Conservation (phyloP, 2,113 vertebrate genomes). For the Istiophorus platypterus region DNA sequence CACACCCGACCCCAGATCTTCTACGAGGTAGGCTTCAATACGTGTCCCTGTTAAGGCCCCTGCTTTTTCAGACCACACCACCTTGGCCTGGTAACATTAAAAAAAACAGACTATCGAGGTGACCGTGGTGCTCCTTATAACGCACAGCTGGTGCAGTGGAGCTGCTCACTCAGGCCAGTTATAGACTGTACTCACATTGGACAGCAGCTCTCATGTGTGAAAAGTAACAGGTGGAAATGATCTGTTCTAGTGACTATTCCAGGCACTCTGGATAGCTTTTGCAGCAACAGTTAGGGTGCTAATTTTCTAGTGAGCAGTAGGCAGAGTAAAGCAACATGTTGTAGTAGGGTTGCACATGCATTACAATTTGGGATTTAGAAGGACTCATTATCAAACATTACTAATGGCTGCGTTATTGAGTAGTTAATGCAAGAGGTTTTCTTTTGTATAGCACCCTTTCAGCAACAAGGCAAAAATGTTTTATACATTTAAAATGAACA, state of each 20-base stretch:
- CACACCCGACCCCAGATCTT: constrained; percentile 87
- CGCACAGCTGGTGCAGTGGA: background rate
- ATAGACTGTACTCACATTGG: background rate
- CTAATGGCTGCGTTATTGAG: background rate
- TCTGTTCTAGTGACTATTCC: constrained; percentile 3
- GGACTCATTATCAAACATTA: background rate
- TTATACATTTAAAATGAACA: background rate
- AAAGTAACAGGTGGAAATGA: constrained; percentile 31
- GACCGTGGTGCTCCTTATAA: background rate
- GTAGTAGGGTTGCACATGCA: background rate
- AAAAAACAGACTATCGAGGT: background rate
- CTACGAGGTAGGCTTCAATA: constrained; percentile 87
- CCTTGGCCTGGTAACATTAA: background rate
- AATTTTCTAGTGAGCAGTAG: background rate
- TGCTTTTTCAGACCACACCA: background rate
- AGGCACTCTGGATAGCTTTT: background rate
- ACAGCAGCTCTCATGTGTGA: constrained; percentile 20
- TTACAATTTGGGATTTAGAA: background rate
- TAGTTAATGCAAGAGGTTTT: background rate
- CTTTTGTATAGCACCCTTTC: background rate
- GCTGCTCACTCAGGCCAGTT: background rate
- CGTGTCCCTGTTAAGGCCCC: background rate
- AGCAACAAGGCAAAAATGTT: background rate
- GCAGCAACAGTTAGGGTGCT: background rate
- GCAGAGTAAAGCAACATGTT: background rate